phyloP scores from a whole-genome alignment of 2,113 vertebrate species.

The Erpornis zantholeuca region DNA sequence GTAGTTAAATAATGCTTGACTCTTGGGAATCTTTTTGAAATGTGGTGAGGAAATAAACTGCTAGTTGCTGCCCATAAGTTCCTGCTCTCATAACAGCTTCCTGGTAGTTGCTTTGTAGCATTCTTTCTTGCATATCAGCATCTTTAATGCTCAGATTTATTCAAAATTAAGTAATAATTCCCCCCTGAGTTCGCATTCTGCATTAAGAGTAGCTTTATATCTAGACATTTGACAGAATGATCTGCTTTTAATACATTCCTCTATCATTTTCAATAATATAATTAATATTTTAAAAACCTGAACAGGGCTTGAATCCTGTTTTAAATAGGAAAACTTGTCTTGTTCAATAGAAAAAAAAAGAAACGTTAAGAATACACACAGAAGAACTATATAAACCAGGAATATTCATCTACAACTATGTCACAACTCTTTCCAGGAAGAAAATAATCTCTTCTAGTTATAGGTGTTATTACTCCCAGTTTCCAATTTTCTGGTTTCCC shows the following conservation, averaged over 20 bases:
- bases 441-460: neutral
- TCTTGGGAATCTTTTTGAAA: neutral
- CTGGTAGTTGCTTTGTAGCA: neutral
- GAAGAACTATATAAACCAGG: neutral
- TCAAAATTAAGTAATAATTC: neutral
- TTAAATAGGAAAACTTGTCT: neutral
- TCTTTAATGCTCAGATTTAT: neutral
- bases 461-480: neutral
- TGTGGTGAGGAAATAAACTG: neutral
- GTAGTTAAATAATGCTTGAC: neutral
- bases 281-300: neutral
- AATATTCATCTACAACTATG: neutral
- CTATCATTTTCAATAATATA: neutral
- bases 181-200: neutral
- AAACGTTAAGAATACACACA: neutral
- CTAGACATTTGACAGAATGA: neutral
- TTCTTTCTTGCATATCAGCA: neutral
- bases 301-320: neutral
- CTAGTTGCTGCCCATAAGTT: neutral
- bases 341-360: neutral
- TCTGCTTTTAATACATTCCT: neutral
- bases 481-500: neutral
- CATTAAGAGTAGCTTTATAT: neutral
- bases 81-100: neutral
- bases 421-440: neutral